Conservation (phyloP, 2,113 vertebrate species). For the Falcunculus frontatus region DNA sequence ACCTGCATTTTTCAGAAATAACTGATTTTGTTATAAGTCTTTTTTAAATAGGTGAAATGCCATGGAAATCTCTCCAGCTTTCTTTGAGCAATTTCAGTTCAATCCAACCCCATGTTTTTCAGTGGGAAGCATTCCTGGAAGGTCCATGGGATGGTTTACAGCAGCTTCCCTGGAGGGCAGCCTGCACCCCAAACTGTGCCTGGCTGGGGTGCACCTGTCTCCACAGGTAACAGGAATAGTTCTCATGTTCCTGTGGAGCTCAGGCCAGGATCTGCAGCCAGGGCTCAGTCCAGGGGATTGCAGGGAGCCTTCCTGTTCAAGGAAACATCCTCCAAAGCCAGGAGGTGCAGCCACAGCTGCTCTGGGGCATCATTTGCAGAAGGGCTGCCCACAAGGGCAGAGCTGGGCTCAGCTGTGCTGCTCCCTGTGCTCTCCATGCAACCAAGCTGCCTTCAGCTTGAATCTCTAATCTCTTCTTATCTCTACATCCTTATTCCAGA, state of each 20-base stretch:
- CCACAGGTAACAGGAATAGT: background rate
- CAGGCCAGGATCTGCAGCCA: background rate
- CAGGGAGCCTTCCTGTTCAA: background rate
- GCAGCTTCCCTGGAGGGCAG: background rate
- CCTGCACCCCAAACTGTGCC: background rate
- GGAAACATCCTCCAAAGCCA: background rate
- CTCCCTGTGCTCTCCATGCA: background rate
- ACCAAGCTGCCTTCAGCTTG: background rate
- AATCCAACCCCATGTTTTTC: background rate
- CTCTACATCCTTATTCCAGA: conserved; percentile 43
- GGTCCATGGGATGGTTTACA: background rate
- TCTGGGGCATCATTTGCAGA: background rate
- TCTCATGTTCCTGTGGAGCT: background rate
- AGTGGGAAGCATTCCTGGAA: background rate
- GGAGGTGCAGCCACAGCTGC: background rate
- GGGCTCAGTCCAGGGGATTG: background rate
- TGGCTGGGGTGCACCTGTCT: background rate
- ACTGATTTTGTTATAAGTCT: background rate
- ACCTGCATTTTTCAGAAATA: background rate
- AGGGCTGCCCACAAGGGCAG: background rate
- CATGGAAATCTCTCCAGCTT: background rate
- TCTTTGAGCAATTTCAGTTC: background rate
- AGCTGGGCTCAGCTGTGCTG: background rate
- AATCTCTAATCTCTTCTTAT: conserved; percentile 38
- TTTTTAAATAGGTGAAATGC: background rate